Conservation (phyloP, 2,113 vertebrate species). For the Sylvia atricapilla region DNA sequence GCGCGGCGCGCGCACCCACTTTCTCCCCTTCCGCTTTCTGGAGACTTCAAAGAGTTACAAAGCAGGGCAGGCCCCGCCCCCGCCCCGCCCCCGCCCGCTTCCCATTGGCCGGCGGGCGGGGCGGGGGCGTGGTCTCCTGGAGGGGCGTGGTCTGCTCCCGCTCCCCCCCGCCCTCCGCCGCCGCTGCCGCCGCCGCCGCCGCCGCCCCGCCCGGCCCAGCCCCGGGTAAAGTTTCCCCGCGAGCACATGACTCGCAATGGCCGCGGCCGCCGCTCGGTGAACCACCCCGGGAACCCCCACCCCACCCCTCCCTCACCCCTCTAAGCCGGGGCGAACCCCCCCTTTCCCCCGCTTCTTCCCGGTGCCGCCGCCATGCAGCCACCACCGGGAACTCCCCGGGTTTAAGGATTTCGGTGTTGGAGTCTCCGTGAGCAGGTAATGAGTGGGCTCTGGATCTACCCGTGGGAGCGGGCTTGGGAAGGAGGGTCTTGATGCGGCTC, state of each 20-base stretch:
- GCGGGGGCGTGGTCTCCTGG: not conserved
- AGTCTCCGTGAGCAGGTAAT: not conserved
- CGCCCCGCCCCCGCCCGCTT: not conserved
- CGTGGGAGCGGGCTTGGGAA: not conserved
- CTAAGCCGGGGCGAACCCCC: not conserved
- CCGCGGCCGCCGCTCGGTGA: not conserved
- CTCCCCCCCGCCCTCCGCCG: no score
- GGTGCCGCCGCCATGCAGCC: constrained; percentile 1
- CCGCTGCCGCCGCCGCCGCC: no score
- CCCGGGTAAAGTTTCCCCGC: no score
- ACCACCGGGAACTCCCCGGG: not conserved
- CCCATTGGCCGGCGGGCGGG: not conserved
- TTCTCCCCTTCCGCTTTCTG: not conserved
- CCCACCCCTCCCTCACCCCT: not conserved
- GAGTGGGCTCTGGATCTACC: not conserved
- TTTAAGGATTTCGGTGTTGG: not conserved
- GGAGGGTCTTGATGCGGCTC: not conserved
- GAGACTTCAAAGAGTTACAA: not conserved
- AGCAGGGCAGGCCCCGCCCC: not conserved
- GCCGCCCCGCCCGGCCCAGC: no score
- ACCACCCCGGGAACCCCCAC: not conserved
- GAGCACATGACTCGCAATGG: no score
- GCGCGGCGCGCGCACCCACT: not conserved
- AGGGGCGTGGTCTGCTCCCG: not conserved
- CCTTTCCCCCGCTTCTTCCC: not conserved